Evolutionary conservation across 92 coral and sea anemone species (phyloP).

Genomic region (Palythoa grandiflora): DNA sequence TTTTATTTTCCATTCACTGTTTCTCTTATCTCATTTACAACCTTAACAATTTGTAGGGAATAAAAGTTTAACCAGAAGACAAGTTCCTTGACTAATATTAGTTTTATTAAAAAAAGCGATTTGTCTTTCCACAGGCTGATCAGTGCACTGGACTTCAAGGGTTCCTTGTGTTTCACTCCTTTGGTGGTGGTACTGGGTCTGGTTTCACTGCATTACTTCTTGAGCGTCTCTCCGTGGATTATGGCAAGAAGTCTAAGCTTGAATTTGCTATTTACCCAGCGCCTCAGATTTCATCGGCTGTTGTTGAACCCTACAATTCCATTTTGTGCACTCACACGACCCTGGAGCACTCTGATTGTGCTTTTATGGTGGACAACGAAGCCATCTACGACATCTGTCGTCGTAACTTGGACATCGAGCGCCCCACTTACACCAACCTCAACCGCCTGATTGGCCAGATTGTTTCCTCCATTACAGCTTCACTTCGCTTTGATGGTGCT

Average conservation of each 20-base stretch:
- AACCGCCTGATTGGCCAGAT: constrained; percentile 93
- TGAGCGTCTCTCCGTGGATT: constrained; percentile 85
- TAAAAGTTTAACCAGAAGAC: too few relatives aligned
- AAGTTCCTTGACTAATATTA: too few relatives aligned
- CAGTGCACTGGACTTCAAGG: constrained; percentile 71
- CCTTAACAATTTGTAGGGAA: too few relatives aligned
- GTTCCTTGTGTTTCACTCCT: constrained; percentile 92
- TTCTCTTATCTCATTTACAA: too few relatives aligned
- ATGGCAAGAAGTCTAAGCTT: constrained; percentile 93
- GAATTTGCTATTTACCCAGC: constrained; percentile 94
- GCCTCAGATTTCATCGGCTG: constrained; percentile 92
- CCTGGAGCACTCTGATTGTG: constrained; percentile 83
- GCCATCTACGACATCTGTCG: constrained; percentile 43
- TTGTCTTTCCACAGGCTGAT: constrained; percentile 45
- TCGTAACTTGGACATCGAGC: constrained; percentile 50
- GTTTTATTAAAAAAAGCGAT: too few relatives aligned
- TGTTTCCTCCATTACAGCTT: constrained; percentile 18
- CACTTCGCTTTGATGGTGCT: too few relatives aligned
- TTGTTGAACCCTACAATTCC: constrained; percentile 87
- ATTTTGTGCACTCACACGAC: constrained; percentile 83
- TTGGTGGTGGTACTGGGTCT: constrained; percentile 94
- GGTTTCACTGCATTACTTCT: constrained; percentile 82
- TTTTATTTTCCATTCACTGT: too few relatives aligned
- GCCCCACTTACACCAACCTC: constrained; percentile 90
- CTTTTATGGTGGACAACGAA: constrained; percentile 85